Conservation (phyloP, 2,113 vertebrate species). For the Takifugu bimaculatus region DNA sequence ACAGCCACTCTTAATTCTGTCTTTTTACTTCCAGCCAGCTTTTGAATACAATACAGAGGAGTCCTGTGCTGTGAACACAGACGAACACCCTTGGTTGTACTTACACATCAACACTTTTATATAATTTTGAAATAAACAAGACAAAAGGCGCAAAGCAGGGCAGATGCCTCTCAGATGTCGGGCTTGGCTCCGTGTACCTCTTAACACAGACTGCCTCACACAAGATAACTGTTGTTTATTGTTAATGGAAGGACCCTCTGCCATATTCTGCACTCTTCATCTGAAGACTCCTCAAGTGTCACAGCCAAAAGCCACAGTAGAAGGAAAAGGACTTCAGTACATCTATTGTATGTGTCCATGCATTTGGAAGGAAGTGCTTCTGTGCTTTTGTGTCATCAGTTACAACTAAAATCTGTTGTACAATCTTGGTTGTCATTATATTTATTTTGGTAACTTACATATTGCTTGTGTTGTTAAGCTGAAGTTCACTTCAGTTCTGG, state of each 20-base stretch:
- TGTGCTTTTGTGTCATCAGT: neutral
- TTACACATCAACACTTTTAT: conserved; percentile 63
- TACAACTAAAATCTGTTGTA: conserved; percentile 14
- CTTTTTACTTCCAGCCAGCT: conserved; percentile 70
- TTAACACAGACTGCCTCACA: conserved; percentile 67
- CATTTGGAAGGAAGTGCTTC: neutral
- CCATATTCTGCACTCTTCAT: conserved; percentile 62
- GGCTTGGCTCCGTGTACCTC: conserved; percentile 56
- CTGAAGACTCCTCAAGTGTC: conserved; percentile 40
- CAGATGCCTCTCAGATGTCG: conserved; percentile 68
- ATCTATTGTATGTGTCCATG: conserved; percentile 31
- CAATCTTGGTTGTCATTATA: conserved; percentile 11
- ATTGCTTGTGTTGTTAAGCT: conserved; percentile 34
- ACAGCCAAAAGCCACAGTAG: conserved; percentile 40
- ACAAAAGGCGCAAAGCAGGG: conserved; percentile 64
- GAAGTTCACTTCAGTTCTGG: conserved; percentile 22
- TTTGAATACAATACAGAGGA: conserved; percentile 70
- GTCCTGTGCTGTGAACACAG: conserved; percentile 60
- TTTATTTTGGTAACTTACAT: conserved; percentile 13
- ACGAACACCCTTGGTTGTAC: conserved; percentile 43
- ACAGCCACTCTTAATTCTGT: conserved; percentile 61
- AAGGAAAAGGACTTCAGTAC: conserved; percentile 21
- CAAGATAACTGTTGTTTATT: conserved; percentile 75
- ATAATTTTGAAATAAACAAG: conserved; percentile 60
- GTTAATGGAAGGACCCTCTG: conserved; percentile 66